Percentiles rank a stretch among this genome's conserved stretches.
Evolutionary conservation across 2,888 invertebrate species (phyloP).

Genomic region (Phyto melanocephala): DNA sequence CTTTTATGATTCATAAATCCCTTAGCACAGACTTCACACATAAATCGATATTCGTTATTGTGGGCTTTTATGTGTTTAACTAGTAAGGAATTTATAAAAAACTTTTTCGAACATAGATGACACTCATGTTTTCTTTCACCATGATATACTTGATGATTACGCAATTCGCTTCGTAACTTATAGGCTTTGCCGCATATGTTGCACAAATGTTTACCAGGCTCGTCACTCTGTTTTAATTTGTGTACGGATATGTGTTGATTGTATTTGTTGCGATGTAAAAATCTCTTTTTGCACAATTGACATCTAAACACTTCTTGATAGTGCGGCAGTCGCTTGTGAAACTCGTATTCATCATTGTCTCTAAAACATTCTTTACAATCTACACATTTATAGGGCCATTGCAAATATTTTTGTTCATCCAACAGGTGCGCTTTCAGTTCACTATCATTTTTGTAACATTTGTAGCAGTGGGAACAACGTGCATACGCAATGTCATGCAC

Average conservation of each 20-base stretch:
- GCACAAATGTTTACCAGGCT: constrained; percentile 1
- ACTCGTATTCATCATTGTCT: constrained; percentile 43
- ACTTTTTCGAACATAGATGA: constrained; percentile 34
- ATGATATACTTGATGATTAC: constrained; percentile 1
- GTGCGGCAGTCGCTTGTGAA: constrained; percentile 37
- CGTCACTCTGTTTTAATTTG: neutral
- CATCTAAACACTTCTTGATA: constrained; percentile 41
- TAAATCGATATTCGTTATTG: constrained; percentile 8
- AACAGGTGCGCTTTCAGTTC: constrained; percentile 32
- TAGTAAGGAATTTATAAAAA: neutral
- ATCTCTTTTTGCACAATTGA: constrained; percentile 18
- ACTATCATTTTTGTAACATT: constrained; percentile 19
- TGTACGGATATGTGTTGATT: constrained; percentile 6
- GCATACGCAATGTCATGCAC: constrained; percentile 34
- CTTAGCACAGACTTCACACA: constrained; percentile 52
- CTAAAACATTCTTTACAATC: constrained; percentile 47
- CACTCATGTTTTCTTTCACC: constrained; percentile 32
- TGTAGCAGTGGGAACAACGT: constrained; percentile 42
- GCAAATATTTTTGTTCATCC: constrained; percentile 5
- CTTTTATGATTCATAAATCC: neutral
- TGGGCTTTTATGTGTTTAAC: constrained; percentile 12
- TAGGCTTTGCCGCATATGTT: constrained; percentile 12
- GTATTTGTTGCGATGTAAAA: constrained; percentile 3
- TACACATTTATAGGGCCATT: constrained; percentile 50
- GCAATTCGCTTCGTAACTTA: neutral